A percentile compares a stretch with the other conserved stretches of the same genome.
Evolutionary conservation across 2,888 invertebrate genomes (phyloP).

Genomic region (Priocnemis perturbator): DNA sequence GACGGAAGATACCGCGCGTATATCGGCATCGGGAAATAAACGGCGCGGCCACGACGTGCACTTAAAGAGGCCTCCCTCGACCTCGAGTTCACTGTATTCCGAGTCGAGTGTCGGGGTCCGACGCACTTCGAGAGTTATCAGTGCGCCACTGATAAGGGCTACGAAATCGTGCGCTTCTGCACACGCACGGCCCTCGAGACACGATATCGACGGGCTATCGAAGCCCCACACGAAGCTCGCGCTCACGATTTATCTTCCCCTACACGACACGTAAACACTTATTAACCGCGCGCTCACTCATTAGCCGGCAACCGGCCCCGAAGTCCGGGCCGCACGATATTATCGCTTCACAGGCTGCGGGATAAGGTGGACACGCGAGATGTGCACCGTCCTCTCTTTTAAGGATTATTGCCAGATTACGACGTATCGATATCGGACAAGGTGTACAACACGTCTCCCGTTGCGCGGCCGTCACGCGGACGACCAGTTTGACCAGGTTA

Average conservation of each 20-base stretch:
- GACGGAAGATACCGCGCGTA: too few species aligned
- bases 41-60: too few species aligned
- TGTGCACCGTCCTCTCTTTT: not conserved
- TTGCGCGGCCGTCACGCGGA: too few species aligned
- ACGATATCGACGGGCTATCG: conserved; percentile 44
- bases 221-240: conserved; percentile 66
- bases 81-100: too few species aligned
- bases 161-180: conserved; percentile 52
- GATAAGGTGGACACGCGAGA: conserved; percentile 34
- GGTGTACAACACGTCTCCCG: too few species aligned
- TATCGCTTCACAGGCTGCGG: conserved; percentile 41
- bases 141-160: not conserved
- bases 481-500: too few species aligned
- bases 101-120: not conserved
- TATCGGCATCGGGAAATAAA: too few species aligned
- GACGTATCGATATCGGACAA: not conserved
- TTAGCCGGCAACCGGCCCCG: conserved; percentile 53
- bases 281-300: conserved; percentile 63
- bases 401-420: conserved; percentile 6
- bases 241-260: conserved; percentile 66
- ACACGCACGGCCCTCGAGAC: conserved; percentile 48
- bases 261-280: conserved; percentile 67
- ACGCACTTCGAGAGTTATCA: conserved; percentile 38
- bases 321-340: conserved; percentile 45
- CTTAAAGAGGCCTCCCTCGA: too few species aligned